Evolutionary conservation across 2,113 vertebrate species (phyloP), one percentile per base, ranked within the genome.

Genomic region (Scalopus aquaticus): DNA sequence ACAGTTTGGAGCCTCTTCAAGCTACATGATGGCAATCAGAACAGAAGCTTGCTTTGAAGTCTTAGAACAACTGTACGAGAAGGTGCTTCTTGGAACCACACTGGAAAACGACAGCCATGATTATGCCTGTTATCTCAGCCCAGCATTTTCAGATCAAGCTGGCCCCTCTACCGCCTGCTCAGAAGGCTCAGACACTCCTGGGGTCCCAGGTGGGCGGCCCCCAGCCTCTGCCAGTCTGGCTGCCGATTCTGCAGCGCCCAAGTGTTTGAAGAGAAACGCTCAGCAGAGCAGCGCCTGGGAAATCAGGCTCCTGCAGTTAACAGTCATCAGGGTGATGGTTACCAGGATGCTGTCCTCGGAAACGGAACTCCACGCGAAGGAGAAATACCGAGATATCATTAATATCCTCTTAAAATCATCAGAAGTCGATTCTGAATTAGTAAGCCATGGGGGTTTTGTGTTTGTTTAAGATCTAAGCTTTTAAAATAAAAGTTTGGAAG

Each of bases 401-500:
- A 80, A 20, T n/a, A 78, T 84, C 6, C 96, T 99, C 76, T 90
- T 99, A 64, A 97, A 98, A 42, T 97, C 99, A 22, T 62, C 91
- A 90, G 95, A 98, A 89, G 67, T 99, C 2, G 98, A 99, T 96
- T 96, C 98, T 10, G 98, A 98, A 82, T 97, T 99, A 93, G 99
- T 99, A 98, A 98, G 99, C 16, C 37, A 2, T 32, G 30, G 60
- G 42, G 0, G 81, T 62, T n/a, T 42, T 67, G 15, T 44, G 6
- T 54, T 85, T 67, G 9, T 51, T 85, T 67, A 42, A 84, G n/a
- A 37, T 67, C 37, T 67, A 30, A 15, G 39, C 46, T 37, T 73
- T 86, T 37, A 19, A n/a, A 76, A 74, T 58, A 3, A 67, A 69
- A 56, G 9, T 26, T 46, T 60, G 35, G 62, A 44, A 80, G 51